Evolutionary conservation across 2,888 invertebrate species (phyloP).

Genomic region (Malachius bipustulatus): DNA sequence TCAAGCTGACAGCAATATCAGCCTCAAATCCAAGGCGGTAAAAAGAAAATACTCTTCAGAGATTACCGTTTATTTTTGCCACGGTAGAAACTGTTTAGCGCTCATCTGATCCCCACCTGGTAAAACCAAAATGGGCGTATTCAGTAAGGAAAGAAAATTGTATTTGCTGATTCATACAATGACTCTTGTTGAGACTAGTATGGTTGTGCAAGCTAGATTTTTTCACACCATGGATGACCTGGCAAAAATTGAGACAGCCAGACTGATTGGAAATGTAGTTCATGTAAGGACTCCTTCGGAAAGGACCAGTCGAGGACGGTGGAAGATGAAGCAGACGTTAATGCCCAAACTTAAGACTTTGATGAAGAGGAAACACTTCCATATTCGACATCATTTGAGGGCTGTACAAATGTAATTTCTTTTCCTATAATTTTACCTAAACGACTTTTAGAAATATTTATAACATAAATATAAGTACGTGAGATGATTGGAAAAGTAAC

Average conservation of each 20-base stretch:
- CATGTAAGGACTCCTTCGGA: slow-evolving; percentile 27
- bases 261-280: slow-evolving; percentile 29
- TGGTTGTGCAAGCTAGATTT: slow-evolving; percentile 36
- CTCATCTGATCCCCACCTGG: slow-evolving; percentile 28
- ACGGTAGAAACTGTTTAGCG: slow-evolving; percentile 32
- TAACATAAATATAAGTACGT: too few species aligned
- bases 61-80: slow-evolving; percentile 27
- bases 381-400: slow-evolving; percentile 33
- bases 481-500: too few species aligned
- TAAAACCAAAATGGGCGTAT: too few species aligned
- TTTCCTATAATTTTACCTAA: slow-evolving; percentile 3
- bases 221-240: slow-evolving; percentile 30
- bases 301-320: slow-evolving; percentile 24
- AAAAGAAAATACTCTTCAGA: slow-evolving; percentile 30
- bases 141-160: too few species aligned
- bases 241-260: slow-evolving; percentile 21
- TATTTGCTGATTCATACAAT: slow-evolving; percentile 38
- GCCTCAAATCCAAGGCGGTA: slow-evolving; percentile 28
- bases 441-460: too few species aligned
- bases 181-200: slow-evolving; percentile 35
- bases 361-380: slow-evolving; percentile 30
- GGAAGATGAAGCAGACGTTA: slow-evolving; percentile 23
- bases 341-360: slow-evolving; percentile 27
- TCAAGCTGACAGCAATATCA: slow-evolving; percentile 37
- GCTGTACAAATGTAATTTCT: slow-evolving; percentile 33